phyloP scores from a whole-genome alignment of 2,797 vertebrate species.

The Leptodactylus fallax region DNA sequence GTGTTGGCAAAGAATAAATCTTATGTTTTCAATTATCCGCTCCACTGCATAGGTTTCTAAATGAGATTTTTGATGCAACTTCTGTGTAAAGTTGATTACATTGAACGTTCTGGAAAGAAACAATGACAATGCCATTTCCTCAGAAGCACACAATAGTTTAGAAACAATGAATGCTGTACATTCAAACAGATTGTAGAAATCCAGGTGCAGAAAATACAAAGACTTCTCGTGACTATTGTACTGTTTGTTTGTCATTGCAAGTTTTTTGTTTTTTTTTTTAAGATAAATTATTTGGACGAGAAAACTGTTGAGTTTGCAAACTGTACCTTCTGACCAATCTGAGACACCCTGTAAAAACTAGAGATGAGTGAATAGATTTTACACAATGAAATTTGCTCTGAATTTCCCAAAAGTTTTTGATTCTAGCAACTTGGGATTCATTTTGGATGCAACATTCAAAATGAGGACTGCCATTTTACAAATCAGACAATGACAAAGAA shows the following conservation, averaged over 20 bases:
- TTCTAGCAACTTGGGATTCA: too few species aligned
- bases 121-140: constrained; percentile 57
- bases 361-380: too few species aligned
- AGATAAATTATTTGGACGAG: constrained; percentile 32
- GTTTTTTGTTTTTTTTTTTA: constrained; percentile 12
- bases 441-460: too few species aligned
- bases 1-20: constrained; percentile 56
- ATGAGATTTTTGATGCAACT: constrained; percentile 63
- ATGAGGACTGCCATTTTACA: too few species aligned
- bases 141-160: constrained; percentile 53
- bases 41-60: constrained; percentile 60
- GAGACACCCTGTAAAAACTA: neutral
- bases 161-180: constrained; percentile 46
- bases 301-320: neutral
- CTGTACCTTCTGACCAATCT: neutral
- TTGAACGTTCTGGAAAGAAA: constrained; percentile 60
- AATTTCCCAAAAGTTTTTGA: too few species aligned
- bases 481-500: too few species aligned
- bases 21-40: constrained; percentile 64
- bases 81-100: constrained; percentile 64
- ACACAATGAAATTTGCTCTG: too few species aligned
- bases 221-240: constrained; percentile 48
- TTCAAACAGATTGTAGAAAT: constrained; percentile 57
- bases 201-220: constrained; percentile 9
- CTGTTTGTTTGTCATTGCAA: constrained; percentile 43